These are phyloP conservation scores for Drosophila ercepeae DNA, from an alignment of 1,140 invertebrate species.

Conservation along the genomic window DNA sequence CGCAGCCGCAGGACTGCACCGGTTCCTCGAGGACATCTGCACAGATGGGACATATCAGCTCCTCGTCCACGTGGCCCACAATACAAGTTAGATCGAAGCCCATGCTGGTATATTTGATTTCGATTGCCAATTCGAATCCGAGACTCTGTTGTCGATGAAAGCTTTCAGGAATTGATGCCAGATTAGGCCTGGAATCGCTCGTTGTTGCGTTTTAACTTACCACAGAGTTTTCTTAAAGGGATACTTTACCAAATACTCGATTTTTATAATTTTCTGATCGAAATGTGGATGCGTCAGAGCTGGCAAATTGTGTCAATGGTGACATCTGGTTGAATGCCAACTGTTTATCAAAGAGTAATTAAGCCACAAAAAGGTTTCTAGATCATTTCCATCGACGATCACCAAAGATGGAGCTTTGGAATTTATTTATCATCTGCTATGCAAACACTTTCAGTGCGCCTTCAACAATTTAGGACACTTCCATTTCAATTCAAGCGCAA, in stretches of 20 bases:
- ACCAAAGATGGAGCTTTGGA: too few species aligned
- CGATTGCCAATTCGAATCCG: background rate
- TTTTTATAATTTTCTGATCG: constrained; percentile 54
- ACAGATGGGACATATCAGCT: constrained; percentile 63
- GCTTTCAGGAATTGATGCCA: background rate
- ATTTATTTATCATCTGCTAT: constrained; percentile 21
- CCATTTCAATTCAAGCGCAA: constrained; percentile 47
- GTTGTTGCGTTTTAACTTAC: background rate
- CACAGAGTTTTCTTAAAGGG: constrained; percentile 9
- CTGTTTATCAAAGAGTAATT: background rate
- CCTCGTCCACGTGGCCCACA: constrained; percentile 61
- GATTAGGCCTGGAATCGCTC: background rate
- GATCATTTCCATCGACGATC: background rate
- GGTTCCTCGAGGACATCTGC: constrained; percentile 62
- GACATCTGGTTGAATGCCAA: constrained; percentile 19
- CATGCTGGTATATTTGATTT: constrained; percentile 28
- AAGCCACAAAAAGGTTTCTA: background rate
- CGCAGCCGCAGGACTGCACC: constrained; percentile 53
- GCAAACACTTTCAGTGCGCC: constrained; percentile 31
- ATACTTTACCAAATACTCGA: constrained; percentile 31
- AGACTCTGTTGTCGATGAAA: constrained; percentile 7
- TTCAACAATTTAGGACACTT: constrained; percentile 24
- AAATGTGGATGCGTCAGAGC: constrained; percentile 35
- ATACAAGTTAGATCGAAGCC: constrained; percentile 55
- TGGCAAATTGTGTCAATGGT: constrained; percentile 6